Evolutionary conservation across 2,113 vertebrate species (phyloP).

Genomic region (Barbus barbus): DNA sequence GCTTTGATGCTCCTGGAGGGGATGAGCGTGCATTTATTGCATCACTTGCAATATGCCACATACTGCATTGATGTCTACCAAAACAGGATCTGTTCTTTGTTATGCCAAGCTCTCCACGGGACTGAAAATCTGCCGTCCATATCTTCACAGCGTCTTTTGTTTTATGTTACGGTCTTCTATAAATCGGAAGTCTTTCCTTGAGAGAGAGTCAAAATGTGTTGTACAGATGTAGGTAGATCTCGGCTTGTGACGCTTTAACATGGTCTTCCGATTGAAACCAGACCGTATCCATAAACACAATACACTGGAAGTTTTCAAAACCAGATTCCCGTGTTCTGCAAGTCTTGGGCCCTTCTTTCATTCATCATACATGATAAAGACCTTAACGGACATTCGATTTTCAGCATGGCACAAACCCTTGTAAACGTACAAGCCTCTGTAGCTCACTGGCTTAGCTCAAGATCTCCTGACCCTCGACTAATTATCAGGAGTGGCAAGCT

Average conservation of each 20-base stretch:
- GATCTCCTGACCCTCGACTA: conserved; percentile 45
- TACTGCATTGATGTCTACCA: conserved; percentile 42
- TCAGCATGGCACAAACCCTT: neutral
- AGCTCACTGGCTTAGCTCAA: neutral
- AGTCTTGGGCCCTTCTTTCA: neutral
- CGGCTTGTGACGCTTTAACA: conserved; percentile 43
- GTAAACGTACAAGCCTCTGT: neutral
- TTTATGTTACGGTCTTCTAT: conserved; percentile 36
- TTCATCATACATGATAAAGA: neutral
- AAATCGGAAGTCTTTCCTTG: conserved; percentile 42
- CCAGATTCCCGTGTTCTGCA: neutral
- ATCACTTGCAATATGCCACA: conserved; percentile 48
- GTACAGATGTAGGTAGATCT: conserved; percentile 59
- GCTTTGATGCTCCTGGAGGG: conserved; percentile 62
- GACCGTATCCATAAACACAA: conserved; percentile 46
- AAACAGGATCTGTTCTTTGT: conserved; percentile 56
- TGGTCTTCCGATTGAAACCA: conserved; percentile 48
- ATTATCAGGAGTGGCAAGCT: conserved; percentile 60
- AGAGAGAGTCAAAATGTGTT: conserved; percentile 53
- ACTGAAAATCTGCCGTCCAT: conserved; percentile 29
- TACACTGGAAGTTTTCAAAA: conserved; percentile 20
- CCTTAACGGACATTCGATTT: neutral
- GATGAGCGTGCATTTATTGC: conserved; percentile 59
- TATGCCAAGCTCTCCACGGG: conserved; percentile 41
- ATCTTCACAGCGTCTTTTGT: conserved; percentile 46